Evolutionary conservation across 2,888 invertebrate species (phyloP), one percentile per base, ranked within the genome.

Genomic region (Lepeophtheirus nordmannii): DNA sequence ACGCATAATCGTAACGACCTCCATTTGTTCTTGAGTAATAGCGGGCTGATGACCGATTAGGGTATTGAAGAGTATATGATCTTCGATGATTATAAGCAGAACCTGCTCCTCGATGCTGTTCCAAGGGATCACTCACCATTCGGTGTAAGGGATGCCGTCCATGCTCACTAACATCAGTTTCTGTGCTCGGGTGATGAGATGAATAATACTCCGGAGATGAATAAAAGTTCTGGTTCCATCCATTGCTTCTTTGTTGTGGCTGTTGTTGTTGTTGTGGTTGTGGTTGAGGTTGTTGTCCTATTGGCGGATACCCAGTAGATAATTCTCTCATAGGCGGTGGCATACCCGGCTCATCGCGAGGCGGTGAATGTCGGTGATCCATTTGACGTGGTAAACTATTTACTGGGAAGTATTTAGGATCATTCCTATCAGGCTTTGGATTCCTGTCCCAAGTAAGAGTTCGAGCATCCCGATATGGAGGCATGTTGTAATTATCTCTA

Each of bases 1-100:
- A 93, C 30, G 92, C 92, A 76, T 91, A 91, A 77, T 91, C 90
- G 74, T 93, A 78, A 22, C 17, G 17, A 14, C 20, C 17, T 58
- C 58, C 58, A 20, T 22, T 58, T 14, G 17, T 20, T 7, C 30
- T 30, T 2, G 30, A 30, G 30, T 30, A 30, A 30, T 30, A 30
- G 7, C 30, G 30, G 2, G 30, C 30, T 5, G 30, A 2, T 30
- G 30, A 30, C 2, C 30, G 30, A 30, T 30, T 30, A 30, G 30
- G 30, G 7, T 30, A 30, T 30, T 30, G 30, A 30, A 30, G 30
- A 30, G 30, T 30, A 30, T 30, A 30, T 30, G 30, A 30, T 30
- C 30, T 30, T 30, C 30, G 30, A 30, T 30, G n/a, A 17, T 20
- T n/a, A 53, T n/a, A 53, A n/a, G n/a, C n/a, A 53, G 53, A 17